Percentiles rank a stretch among this genome's conserved stretches.
phyloP scores from a whole-genome alignment of 2,113 vertebrate species.

The Leptodactylus fuscus region DNA sequence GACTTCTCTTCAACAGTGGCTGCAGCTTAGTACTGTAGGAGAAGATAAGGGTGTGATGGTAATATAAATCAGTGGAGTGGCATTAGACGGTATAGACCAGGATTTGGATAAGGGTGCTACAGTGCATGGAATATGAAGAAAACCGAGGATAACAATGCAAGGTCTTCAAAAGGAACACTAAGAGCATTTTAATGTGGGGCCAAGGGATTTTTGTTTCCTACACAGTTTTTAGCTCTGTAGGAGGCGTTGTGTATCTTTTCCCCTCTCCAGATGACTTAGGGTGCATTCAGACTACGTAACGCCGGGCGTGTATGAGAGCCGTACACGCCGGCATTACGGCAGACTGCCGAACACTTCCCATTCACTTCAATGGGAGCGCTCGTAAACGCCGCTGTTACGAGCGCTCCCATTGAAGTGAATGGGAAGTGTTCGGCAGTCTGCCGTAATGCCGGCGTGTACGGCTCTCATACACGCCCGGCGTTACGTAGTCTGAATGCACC shows the following conservation, averaged over 20 bases:
- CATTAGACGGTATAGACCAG: not conserved
- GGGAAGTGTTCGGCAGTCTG: too few species aligned
- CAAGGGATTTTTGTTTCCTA: not conserved
- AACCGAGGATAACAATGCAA: not conserved
- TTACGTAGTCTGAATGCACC: too few species aligned
- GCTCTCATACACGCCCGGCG: too few species aligned
- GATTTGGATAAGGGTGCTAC: not conserved
- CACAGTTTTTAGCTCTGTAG: not conserved
- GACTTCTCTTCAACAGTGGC: not conserved
- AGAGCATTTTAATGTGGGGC: not conserved
- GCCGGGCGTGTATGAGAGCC: too few species aligned
- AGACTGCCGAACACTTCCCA: too few species aligned
- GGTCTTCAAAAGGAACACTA: not conserved
- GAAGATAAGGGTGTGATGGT: slow-evolving; percentile 4
- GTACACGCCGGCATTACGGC: too few species aligned
- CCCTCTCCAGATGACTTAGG: not conserved
- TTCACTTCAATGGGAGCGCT: too few species aligned
- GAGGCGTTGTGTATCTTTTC: not conserved
- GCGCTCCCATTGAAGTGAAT: too few species aligned
- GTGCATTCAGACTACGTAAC: too few species aligned
- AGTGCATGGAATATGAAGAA: not conserved
- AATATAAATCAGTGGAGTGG: not conserved
- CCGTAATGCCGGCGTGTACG: too few species aligned
- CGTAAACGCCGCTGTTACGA: too few species aligned
- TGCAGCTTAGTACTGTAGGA: not conserved